A percentile compares a stretch with the other conserved stretches of the same genome.
Conservation (phyloP, 2,888 invertebrate genomes). For the Drosophila borealis region DNA sequence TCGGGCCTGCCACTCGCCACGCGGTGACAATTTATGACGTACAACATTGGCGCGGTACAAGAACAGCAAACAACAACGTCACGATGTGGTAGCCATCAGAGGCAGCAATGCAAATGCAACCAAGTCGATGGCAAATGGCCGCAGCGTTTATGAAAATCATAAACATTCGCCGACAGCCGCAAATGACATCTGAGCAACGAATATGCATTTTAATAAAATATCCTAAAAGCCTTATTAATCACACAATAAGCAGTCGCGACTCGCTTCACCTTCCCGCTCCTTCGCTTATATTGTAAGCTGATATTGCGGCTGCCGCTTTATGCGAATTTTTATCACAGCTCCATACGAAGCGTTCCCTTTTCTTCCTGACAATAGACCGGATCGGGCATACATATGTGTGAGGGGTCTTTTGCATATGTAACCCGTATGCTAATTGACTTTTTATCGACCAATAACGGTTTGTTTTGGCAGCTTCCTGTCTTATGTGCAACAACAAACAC, state of each 20-base stretch:
- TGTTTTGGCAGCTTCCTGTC: constrained; percentile 42
- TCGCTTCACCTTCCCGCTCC: neutral
- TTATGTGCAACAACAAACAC: constrained; percentile 8
- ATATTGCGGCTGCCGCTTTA: constrained; percentile 8
- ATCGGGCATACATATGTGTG: neutral
- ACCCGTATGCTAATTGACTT: constrained; percentile 36
- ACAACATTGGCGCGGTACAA: constrained; percentile 63
- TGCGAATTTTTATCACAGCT: constrained; percentile 9
- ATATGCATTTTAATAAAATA: constrained; percentile 86
- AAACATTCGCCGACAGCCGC: constrained; percentile 82
- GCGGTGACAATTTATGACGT: constrained; percentile 82
- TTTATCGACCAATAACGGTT: constrained; percentile 52
- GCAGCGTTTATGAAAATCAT: constrained; percentile 85
- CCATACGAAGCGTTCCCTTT: neutral
- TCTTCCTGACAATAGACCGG: neutral
- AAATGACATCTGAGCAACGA: constrained; percentile 85
- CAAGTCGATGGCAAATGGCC: constrained; percentile 46
- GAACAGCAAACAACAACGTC: constrained; percentile 33
- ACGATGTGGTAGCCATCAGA: constrained; percentile 45
- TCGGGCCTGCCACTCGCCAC: constrained; percentile 59
- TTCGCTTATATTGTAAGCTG: neutral
- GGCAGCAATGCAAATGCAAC: constrained; percentile 38
- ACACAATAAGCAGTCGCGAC: constrained; percentile 59
- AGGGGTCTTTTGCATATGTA: neutral
- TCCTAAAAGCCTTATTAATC: constrained; percentile 85